Conservation (phyloP, 2,113 vertebrate genomes). For the Lepisosteus oculatus region DNA sequence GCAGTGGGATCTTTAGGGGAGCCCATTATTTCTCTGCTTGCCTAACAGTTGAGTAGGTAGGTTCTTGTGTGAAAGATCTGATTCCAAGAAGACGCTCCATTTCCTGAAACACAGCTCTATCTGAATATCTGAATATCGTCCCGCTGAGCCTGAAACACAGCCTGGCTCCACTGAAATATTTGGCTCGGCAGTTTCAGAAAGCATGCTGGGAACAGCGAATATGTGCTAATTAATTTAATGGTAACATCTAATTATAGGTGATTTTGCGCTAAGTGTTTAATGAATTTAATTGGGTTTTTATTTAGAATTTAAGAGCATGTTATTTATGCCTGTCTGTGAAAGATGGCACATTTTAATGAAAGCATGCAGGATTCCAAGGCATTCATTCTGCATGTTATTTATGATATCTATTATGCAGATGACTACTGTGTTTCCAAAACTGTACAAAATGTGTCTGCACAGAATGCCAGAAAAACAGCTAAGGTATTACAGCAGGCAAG, state of each 20-base stretch:
- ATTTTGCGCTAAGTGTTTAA: constrained; percentile 28
- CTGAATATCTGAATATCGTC: no score
- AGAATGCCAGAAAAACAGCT: neutral
- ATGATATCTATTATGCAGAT: constrained; percentile 20
- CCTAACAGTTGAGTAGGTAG: no score
- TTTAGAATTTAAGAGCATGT: constrained; percentile 21
- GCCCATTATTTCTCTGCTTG: no score
- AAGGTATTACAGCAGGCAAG: constrained; percentile 55
- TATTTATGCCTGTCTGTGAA: no score
- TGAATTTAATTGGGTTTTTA: constrained; percentile 25
- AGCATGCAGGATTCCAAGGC: constrained; percentile 2
- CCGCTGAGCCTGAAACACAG: no score
- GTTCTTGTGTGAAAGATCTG: no score
- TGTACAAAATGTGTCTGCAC: neutral
- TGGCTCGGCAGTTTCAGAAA: constrained; percentile 17
- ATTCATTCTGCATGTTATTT: constrained; percentile 15
- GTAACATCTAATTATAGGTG: constrained; percentile 31
- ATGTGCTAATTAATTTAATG: constrained; percentile 27
- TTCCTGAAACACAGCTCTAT: no score
- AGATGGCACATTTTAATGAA: constrained; percentile 22
- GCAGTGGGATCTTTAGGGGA: no score
- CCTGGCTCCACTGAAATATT: neutral
- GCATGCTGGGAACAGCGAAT: constrained; percentile 31
- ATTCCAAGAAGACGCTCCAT: no score
- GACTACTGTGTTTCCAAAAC: neutral